Conservation (phyloP, 2,797 vertebrate genomes). For the Tragelaphus oryx region DNA sequence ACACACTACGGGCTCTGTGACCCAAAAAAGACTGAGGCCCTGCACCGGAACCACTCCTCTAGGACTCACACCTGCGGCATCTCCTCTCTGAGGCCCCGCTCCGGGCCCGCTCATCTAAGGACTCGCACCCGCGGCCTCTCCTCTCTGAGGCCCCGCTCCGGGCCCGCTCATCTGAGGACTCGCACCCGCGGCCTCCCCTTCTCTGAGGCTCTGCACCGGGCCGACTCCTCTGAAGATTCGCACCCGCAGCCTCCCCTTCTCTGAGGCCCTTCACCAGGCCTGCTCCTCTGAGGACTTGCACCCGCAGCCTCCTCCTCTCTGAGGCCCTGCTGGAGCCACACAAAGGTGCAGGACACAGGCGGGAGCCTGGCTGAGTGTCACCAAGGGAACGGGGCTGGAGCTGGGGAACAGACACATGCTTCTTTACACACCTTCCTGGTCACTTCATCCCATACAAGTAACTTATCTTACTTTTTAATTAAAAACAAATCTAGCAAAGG, state of each 20-base stretch:
- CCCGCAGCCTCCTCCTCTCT: neutral
- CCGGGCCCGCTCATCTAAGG: too few species aligned
- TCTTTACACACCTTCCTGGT: neutral
- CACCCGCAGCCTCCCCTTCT: neutral
- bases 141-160: rapidly evolving
- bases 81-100: neutral
- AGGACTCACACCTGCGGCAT: rapidly evolving
- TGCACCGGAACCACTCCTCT: rapidly evolving
- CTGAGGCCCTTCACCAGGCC: neutral
- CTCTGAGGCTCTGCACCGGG: neutral
- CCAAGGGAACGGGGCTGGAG: rapidly evolving
- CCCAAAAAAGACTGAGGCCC: neutral
- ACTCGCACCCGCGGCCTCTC: rapidly evolving
- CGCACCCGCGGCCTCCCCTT: rapidly evolving
- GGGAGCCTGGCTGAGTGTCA: rapidly evolving
- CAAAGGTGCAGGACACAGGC: rapidly evolving
- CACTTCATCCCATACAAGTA: neutral
- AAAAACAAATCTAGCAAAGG: neutral
- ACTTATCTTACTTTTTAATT: neutral
- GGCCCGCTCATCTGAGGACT: neutral
- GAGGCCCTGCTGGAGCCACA: neutral
- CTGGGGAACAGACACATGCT: rapidly evolving
- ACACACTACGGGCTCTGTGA: neutral
- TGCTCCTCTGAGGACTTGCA: too few species aligned
- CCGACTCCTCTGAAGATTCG: rapidly evolving